These are phyloP conservation scores for Drosophila kanapiae DNA, from an alignment of 1,140 invertebrate species.

Conservation along the genomic window DNA sequence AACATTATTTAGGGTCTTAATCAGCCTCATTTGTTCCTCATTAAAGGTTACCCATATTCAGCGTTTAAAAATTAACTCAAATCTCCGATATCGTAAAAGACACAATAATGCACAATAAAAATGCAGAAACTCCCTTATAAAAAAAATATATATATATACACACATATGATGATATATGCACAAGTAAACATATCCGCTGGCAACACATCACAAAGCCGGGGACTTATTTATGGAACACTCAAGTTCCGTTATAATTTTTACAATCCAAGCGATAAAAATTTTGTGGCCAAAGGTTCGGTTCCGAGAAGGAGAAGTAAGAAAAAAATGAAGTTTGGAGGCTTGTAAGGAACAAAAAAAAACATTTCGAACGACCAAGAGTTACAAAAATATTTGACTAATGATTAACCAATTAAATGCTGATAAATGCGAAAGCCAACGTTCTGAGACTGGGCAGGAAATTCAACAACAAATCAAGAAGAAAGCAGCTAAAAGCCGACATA, in stretches of 20 bases:
- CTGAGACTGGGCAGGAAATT: slow-evolving; percentile 42
- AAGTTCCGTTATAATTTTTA: slow-evolving; percentile 36
- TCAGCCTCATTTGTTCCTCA: neutral
- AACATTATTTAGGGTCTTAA: neutral
- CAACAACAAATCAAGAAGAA: slow-evolving; percentile 6
- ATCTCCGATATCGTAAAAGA: neutral
- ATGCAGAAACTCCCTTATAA: neutral
- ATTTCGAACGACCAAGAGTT: slow-evolving; percentile 22
- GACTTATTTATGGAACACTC: slow-evolving; percentile 36
- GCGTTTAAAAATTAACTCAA: neutral
- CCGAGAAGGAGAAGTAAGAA: slow-evolving; percentile 2
- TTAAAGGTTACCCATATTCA: neutral
- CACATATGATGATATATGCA: neutral
- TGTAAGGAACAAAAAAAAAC: slow-evolving; percentile 8
- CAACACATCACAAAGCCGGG: neutral
- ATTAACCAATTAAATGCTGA: slow-evolving; percentile 81
- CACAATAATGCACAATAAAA: neutral
- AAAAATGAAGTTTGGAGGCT: neutral
- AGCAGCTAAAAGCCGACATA: neutral
- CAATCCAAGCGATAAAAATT: slow-evolving; percentile 30
- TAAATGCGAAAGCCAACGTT: slow-evolving; percentile 48
- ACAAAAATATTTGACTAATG: slow-evolving; percentile 79
- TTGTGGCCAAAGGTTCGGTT: slow-evolving; percentile 10
- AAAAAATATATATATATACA: neutral
- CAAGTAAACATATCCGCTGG: slow-evolving; percentile 4